These are phyloP conservation scores for Listronotus bonariensis DNA, from an alignment of 1,140 invertebrate genomes.

Conservation along the genomic window DNA sequence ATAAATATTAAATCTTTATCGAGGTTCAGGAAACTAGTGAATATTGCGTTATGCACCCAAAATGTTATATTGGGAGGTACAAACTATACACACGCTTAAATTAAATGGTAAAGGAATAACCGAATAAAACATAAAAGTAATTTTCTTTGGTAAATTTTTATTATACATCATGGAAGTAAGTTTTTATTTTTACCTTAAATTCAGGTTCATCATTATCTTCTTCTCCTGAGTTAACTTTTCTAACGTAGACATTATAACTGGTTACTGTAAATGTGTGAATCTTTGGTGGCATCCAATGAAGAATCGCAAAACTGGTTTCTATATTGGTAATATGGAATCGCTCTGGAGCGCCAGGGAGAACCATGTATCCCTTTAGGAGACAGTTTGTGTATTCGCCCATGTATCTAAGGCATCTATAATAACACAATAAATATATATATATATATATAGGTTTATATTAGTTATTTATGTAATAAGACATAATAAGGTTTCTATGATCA, in stretches of 20 bases:
- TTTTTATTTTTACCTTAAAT: constrained; percentile 41
- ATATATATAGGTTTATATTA: not conserved
- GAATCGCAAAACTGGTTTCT: constrained; percentile 73
- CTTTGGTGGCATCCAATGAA: constrained; percentile 77
- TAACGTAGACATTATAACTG: constrained; percentile 71
- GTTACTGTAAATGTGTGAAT: constrained; percentile 71
- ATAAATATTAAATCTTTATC: too few species aligned
- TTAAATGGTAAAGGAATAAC: too few species aligned
- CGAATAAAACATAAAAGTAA: too few species aligned
- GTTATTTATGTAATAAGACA: not conserved
- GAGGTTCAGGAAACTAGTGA: too few species aligned
- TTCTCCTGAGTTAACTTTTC: constrained; percentile 51
- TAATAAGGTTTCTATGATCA: too few species aligned
- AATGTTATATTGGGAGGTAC: too few species aligned
- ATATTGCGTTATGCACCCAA: too few species aligned
- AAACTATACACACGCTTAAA: too few species aligned
- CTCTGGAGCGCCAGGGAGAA: constrained; percentile 72
- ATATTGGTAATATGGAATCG: constrained; percentile 72
- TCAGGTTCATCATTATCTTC: constrained; percentile 53
- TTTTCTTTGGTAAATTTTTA: too few species aligned
- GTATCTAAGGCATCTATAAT: constrained; percentile 70
- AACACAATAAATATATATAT: constrained; percentile 1
- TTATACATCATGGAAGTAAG: too few species aligned
- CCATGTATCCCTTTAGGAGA: constrained; percentile 80
- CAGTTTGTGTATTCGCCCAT: constrained; percentile 80